Percentiles rank a stretch among this genome's conserved stretches.
phyloP scores from a whole-genome alignment of 1,140 invertebrate genomes.

The Maconellicoccus hirsutus region DNA sequence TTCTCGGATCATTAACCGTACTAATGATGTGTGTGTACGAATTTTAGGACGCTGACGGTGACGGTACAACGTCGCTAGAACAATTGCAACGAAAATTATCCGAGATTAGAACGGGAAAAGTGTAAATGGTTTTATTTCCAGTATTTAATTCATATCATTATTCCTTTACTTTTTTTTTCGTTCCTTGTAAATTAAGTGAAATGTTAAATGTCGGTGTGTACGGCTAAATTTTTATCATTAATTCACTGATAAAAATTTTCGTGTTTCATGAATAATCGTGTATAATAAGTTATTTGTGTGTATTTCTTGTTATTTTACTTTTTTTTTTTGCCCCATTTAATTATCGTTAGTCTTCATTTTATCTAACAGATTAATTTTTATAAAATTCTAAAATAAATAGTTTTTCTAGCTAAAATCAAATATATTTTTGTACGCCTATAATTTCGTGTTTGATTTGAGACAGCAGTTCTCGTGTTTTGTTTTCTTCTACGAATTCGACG shows the following conservation, averaged over 20 bases:
- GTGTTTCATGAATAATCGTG: slow-evolving; percentile 12
- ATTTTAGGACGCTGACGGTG: background rate
- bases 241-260: background rate
- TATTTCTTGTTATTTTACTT: slow-evolving; percentile 14
- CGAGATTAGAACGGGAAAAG: background rate
- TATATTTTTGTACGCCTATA: slow-evolving; percentile 4
- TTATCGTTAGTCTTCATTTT: slow-evolving; percentile 11
- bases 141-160: slow-evolving; percentile 12
- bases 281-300: background rate
- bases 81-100: slow-evolving; percentile 6
- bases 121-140: background rate
- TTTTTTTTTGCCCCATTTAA: background rate
- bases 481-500: too few species aligned
- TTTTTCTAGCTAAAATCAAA: slow-evolving; percentile 15
- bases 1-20: too few species aligned
- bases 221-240: background rate
- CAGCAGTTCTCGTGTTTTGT: too few species aligned
- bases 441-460: too few species aligned
- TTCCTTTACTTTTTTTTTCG: background rate
- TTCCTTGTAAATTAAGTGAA: slow-evolving; percentile 6
- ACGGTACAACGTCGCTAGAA: background rate
- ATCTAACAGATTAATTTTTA: slow-evolving; percentile 19
- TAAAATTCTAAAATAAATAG: background rate
- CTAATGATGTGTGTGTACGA: background rate
- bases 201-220: background rate